Evolutionary conservation across 2,797 vertebrate species (phyloP), one percentile per base, ranked within the genome.

Genomic region (Acrossocheilus fasciatus): DNA sequence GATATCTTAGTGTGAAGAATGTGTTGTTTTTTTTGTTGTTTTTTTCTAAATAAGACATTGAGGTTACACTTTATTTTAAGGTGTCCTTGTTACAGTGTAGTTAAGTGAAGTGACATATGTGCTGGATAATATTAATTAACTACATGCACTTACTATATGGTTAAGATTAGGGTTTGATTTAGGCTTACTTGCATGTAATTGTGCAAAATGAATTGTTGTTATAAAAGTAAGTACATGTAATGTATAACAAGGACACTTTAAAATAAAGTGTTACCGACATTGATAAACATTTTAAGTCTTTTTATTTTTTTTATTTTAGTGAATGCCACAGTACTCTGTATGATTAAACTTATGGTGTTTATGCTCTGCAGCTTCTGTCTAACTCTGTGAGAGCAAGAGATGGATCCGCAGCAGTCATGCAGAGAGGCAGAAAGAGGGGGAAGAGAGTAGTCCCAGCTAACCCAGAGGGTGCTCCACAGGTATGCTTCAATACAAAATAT

Each of bases 401-500:
- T 2, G 87, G 89, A 86, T 93, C 94, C 70, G 54, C 73, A 86
- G 26, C 64, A 0, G 8, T 64, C 79, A 50, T 59, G 34, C 14
- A 34, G 23, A 73, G 50, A 89, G 70, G 88, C 87, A 86, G 90
- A 89, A 83, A 89, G 83, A 76, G 90, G 91, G 83, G 93, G 36
- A 88, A 34, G 47, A 72, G 77, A 34, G 66, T 90, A 39, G 89
- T 52, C 34, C 12, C 64, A 30, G 62, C 89, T 4, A 86, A 87
- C 26, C 92, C 87, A 89, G 92, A 94, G 20, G n/a, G 10, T 1
- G 30, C 57, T 86, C 84, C 90, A 89, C 94, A 95, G 94, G 95
- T 96, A 93, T 85, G 10, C 23, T 83, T 50, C 9, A 43, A 14
- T 15, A 15, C 59, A 8, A 74, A n/a, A 12, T 4, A 30, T n/a